Conservation (phyloP, 2,888 invertebrate genomes). For the Molorchus minor region DNA sequence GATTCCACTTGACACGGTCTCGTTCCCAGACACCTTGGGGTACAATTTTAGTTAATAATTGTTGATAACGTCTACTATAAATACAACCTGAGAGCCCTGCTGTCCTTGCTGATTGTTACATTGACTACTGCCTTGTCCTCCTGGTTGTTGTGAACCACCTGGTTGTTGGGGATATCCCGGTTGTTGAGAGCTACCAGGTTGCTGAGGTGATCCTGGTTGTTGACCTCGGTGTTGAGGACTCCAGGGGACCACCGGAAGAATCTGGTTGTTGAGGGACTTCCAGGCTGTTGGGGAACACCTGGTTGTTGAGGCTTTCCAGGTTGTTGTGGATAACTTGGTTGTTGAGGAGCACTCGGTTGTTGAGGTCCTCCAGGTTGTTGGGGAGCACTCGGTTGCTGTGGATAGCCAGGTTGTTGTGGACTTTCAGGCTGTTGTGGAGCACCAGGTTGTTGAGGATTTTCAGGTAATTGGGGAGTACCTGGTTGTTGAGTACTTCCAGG, state of each 20-base stretch:
- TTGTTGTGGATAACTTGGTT: constrained; percentile 54
- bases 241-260: constrained; percentile 24
- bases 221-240: constrained; percentile 14
- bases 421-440: constrained; percentile 17
- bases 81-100: constrained; percentile 16
- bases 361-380: constrained; percentile 19
- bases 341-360: constrained; percentile 25
- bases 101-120: constrained; percentile 8
- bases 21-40: no score
- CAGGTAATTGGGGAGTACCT: constrained; percentile 31
- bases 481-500: constrained; percentile 30
- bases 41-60: no score
- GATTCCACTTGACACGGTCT: constrained; percentile 34
- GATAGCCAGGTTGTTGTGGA: constrained; percentile 60
- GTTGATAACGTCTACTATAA: no score
- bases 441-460: constrained; percentile 22
- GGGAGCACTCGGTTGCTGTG: constrained; percentile 9
- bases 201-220: constrained; percentile 23
- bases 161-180: constrained; percentile 23
- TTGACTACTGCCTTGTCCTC: background rate
- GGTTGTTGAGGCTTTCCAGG: constrained; percentile 27
- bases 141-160: constrained; percentile 14
- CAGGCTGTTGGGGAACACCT: constrained; percentile 15
- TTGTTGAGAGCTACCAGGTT: constrained; percentile 20
- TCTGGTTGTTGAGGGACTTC: constrained; percentile 16